These are phyloP conservation scores for Himalopsyche anomala DNA, from an alignment of 2,888 invertebrate genomes.

Conservation along the genomic window DNA sequence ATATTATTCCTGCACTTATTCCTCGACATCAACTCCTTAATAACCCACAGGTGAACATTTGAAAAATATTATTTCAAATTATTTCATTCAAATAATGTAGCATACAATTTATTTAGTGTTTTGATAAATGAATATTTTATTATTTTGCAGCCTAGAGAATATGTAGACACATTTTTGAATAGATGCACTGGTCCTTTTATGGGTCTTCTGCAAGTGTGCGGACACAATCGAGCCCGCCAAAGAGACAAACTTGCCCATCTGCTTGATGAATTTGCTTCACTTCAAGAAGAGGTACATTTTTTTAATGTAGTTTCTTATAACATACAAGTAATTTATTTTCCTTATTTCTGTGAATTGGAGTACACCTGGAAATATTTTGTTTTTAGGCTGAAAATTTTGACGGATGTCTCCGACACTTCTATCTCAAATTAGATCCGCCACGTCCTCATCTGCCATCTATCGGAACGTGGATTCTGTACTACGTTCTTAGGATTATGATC, in stretches of 20 bases:
- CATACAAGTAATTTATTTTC: background rate
- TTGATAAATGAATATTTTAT: constrained; percentile 28
- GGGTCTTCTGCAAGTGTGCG: constrained; percentile 90
- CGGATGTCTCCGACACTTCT: constrained; percentile 84
- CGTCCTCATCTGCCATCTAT: constrained; percentile 89
- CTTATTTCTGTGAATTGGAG: background rate
- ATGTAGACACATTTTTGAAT: constrained; percentile 91
- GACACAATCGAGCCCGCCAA: constrained; percentile 96
- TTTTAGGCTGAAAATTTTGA: constrained; percentile 92
- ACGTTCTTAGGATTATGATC: constrained; percentile 94
- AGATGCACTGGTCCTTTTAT: constrained; percentile 93
- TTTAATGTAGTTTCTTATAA: background rate
- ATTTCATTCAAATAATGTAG: background rate
- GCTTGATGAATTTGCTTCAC: constrained; percentile 91
- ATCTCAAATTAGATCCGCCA: constrained; percentile 76
- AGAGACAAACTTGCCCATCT: constrained; percentile 94
- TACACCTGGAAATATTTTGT: constrained; percentile 49
- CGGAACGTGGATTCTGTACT: constrained; percentile 96
- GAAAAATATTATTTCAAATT: background rate
- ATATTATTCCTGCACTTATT: constrained; percentile 92
- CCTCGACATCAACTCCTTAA: constrained; percentile 82
- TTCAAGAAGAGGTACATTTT: constrained; percentile 90
- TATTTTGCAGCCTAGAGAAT: constrained; percentile 83
- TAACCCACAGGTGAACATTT: constrained; percentile 78
- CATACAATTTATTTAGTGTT: background rate